Base-by-base conservation (phyloP, 2,797 vertebrate genomes). In the Pseudotriccus pelzelni region DNA sequence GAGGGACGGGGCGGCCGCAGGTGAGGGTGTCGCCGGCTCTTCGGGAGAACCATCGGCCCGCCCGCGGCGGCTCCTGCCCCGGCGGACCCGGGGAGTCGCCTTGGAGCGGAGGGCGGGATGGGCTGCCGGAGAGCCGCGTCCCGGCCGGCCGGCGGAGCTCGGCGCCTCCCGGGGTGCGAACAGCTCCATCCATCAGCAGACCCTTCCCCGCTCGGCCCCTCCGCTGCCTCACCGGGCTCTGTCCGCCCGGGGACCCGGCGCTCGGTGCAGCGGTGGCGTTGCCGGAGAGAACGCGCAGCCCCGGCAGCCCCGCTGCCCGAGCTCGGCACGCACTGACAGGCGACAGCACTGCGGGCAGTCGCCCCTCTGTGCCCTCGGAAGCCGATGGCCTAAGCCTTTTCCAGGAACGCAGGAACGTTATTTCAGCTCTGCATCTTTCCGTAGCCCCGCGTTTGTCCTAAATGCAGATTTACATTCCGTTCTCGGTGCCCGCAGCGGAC, bases 241-340 rank as follows among this genome's bases (percentile, higher is more conserved):
- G 15, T 2, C 60, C 8, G 50, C 43, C 53, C n/a, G 1, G 5
- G 39, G 7, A 1, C 0, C 12, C 36, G 13, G 21, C 49, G 7
- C 37, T 28, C 24, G 23, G 44, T 2, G 5, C 4, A 5, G 55
- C 10, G 60, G 37, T 24, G 16, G 5, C 30, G 6, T 25, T 10
- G 32, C 6, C 15, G 41, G 3, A 15, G n/a, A 7, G 12, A 12
- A 0, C 18, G 0, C 15, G 6, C 8, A 28, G 30, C 11, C 36
- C 60, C 2, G 1, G 22, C 34, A 32, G 56, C 75, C 63, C 24
- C 25, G 10, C 25, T 27, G 55, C 47, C 63, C 56, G 39, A 20
- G 55, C 16, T 13, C 41, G 25, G 55, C 69, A 19, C 30, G 62
- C 30, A 53, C 34, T n/a, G 36, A 13, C 83, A 8, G 44, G 47